These are phyloP conservation scores for Oreochromis niloticus DNA, from an alignment of 2,113 vertebrate species.

Conservation along the genomic window DNA sequence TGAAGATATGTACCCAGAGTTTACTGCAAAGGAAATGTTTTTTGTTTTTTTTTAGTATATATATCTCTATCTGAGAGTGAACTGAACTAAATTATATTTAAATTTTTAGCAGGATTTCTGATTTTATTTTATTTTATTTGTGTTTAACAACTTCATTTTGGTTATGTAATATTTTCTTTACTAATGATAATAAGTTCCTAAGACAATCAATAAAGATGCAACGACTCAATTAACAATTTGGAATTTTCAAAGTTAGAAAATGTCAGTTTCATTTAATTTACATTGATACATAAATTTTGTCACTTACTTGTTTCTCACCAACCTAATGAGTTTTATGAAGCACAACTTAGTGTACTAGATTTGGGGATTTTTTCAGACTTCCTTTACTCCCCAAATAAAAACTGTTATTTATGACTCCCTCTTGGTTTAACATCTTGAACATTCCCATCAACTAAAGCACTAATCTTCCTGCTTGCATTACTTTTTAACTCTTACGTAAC, in stretches of 20 bases:
- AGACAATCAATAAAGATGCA: background rate
- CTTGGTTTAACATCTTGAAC: background rate
- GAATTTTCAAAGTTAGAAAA: background rate
- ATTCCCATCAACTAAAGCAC: background rate
- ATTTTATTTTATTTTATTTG: background rate
- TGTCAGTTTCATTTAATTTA: background rate
- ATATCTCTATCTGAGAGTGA: background rate
- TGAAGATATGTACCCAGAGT: no score
- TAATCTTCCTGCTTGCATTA: background rate
- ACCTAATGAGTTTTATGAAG: background rate
- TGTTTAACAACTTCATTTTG: background rate
- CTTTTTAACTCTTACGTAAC: background rate
- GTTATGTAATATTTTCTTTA: background rate
- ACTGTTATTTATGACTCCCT: constrained; percentile 5
- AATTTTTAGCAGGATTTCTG: background rate
- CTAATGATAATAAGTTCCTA: background rate
- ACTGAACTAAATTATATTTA: background rate
- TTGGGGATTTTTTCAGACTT: background rate
- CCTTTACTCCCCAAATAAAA: background rate
- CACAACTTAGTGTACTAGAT: background rate
- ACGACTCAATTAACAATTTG: background rate
- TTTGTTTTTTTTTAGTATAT: background rate
- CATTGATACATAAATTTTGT: background rate
- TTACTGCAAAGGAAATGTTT: background rate
- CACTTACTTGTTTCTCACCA: background rate